These are phyloP conservation scores for Litoditis marina DNA, from an alignment of 2,888 invertebrate species.

Conservation along the genomic window DNA sequence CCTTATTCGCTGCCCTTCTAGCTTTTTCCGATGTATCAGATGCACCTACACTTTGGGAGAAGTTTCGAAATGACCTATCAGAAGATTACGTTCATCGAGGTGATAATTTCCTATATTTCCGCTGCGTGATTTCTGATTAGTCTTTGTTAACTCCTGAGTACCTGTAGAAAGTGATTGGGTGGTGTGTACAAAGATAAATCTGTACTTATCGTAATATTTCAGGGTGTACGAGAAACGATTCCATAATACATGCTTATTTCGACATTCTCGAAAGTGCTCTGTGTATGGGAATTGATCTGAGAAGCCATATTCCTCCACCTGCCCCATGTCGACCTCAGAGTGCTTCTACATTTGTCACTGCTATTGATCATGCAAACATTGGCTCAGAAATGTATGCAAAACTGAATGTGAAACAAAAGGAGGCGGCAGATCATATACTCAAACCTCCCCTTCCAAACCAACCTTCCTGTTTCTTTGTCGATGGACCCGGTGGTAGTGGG, in stretches of 20 bases:
- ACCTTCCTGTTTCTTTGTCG: too few relatives aligned
- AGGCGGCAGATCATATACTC: too few relatives aligned
- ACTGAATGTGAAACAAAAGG: conserved; percentile 3
- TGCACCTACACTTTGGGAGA: conserved; percentile 10
- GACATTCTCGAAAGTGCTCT: conserved; percentile 12
- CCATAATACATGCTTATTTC: conserved; percentile 15
- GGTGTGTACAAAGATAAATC: neutral
- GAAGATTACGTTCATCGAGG: conserved; percentile 6
- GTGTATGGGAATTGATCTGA: neutral
- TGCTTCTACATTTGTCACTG: too few relatives aligned
- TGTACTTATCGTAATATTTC: neutral
- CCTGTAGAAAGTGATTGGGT: too few relatives aligned
- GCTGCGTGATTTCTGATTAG: too few relatives aligned
- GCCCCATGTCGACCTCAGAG: neutral
- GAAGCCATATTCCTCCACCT: neutral
- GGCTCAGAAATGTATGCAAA: conserved; percentile 4
- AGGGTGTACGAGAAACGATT: neutral
- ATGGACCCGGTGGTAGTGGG: conserved; percentile 21
- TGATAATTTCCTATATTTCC: too few relatives aligned
- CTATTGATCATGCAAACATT: too few relatives aligned
- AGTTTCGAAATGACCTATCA: conserved; percentile 3
- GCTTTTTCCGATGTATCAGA: conserved; percentile 4
- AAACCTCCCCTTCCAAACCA: too few relatives aligned
- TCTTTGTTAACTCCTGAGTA: too few relatives aligned
- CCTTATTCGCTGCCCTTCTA: conserved; percentile 12